These are phyloP conservation scores for Catotricha subobsoleta DNA, from an alignment of 2,888 invertebrate genomes.

Conservation along the genomic window DNA sequence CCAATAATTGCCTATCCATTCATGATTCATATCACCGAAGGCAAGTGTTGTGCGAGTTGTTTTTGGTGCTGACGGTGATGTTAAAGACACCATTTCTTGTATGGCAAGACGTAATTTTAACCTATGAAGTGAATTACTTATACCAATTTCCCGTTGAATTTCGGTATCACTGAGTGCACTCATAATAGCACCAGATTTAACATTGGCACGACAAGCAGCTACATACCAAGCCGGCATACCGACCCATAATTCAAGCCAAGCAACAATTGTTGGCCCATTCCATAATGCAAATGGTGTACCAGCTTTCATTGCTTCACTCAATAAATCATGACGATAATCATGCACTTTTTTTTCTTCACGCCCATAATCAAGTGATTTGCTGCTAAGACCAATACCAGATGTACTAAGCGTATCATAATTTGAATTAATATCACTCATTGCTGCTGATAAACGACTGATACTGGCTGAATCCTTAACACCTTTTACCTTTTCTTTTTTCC, in stretches of 20 bases:
- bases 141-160: constrained; percentile 95
- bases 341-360: constrained; percentile 76
- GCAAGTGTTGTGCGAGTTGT: constrained; percentile 88
- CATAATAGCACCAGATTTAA: constrained; percentile 99
- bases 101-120: constrained; percentile 93
- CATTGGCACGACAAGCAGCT: constrained; percentile 97
- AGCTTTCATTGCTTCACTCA: constrained; percentile 99
- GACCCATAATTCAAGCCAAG: constrained; percentile 99
- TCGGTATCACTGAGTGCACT: constrained; percentile 97
- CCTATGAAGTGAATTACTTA: constrained; percentile 82
- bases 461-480: constrained; percentile 48
- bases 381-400: constrained; percentile 38
- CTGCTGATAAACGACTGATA: constrained; percentile 43
- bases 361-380: constrained; percentile 36
- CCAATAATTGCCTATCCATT: constrained; percentile 99
- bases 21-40: constrained; percentile 99
- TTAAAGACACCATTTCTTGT: constrained; percentile 97
- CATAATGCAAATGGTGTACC: constrained; percentile 97
- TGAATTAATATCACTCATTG: constrained; percentile 42
- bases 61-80: constrained; percentile 94
- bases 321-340: constrained; percentile 77
- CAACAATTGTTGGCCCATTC: constrained; percentile 99
- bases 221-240: constrained; percentile 99
- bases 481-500: constrained; percentile 91
- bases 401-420: constrained; percentile 39